These are phyloP conservation scores for Bucco capensis DNA, from an alignment of 2,113 vertebrate species.

Conservation along the genomic window DNA sequence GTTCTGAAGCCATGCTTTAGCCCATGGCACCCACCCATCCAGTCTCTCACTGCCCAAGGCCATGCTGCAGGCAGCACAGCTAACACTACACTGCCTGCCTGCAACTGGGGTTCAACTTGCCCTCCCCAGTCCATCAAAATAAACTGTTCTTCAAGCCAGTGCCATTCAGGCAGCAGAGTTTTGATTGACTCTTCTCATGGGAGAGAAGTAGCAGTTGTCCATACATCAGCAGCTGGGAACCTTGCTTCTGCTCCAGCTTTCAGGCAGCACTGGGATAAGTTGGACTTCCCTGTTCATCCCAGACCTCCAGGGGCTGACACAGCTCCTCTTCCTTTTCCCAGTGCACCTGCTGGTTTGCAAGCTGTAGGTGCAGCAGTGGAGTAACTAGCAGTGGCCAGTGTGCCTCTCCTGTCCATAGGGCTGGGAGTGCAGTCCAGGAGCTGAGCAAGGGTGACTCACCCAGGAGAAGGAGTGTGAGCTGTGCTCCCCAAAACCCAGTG, in stretches of 20 bases:
- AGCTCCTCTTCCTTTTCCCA: not conserved
- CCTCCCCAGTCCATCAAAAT: not conserved
- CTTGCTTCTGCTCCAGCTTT: fast-evolving
- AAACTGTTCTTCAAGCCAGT: not conserved
- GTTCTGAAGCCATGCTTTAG: not conserved
- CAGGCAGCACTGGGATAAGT: fast-evolving
- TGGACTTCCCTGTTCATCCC: not conserved
- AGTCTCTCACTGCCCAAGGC: not conserved
- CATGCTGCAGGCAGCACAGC: not conserved
- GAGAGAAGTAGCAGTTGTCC: not conserved
- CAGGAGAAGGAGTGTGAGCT: not conserved
- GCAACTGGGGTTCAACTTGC: not conserved
- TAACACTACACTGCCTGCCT: not conserved
- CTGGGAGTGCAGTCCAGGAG: not conserved
- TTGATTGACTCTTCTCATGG: not conserved
- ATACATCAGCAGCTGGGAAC: fast-evolving
- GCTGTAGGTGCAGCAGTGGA: not conserved
- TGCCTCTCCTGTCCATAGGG: not conserved
- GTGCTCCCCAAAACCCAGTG: not conserved
- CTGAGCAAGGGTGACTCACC: not conserved
- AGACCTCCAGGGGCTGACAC: not conserved
- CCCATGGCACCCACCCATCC: not conserved
- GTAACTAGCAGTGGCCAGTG: not conserved
- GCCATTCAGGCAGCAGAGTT: not conserved
- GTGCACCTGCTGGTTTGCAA: not conserved